Evolutionary conservation across 2,113 vertebrate species (phyloP), one percentile per base, ranked within the genome.

Genomic region (Rhea pennata): DNA sequence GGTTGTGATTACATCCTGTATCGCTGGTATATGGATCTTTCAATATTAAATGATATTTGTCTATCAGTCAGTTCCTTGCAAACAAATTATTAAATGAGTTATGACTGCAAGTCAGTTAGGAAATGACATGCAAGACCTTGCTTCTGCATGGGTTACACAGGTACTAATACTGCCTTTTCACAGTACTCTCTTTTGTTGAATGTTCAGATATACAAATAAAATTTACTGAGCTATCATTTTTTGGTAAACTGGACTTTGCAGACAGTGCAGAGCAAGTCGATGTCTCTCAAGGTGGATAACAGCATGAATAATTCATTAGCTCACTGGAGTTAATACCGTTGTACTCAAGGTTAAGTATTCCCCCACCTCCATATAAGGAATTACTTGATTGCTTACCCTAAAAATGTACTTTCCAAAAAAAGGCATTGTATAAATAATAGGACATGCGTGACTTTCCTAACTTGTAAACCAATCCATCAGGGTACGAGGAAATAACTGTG

Each of bases 231-330:
- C 77, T 92, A 95, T 92, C 74, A 91, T 77, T 96, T 96, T 88
- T 88, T 74, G 11, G 77, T 93, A 80, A 95, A 92, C 81, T 91
- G 79, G 71, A 50, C 91, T 93, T 92, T 91, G 72, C 71, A 95
- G 73, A 94, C 59, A 97, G 65, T 64, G 87, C 56, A 89, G 89
- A 87, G 91, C 13, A 48, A 95, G 97, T 85, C 95, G 78, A 93
- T 97, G 71, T 70, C 81, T 96, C 95, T 97, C 79, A 93, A 91
- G 88, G 77, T 96, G 90, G 83, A 79, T 96, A 97, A 95, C 77
- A 93, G 48, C 83, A 95, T 97, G 95, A 98, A 97, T 98, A 97
- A 97, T 97, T 97, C 96, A 97, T 97, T 84, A 93, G 78, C 76
- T 96, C 61, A 48, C 89, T 24, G 66, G 78, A 82, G 87, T 86